Percentiles rank a stretch among this genome's conserved stretches.
These are phyloP conservation scores for Eupeodes luniger DNA, from an alignment of 2,888 invertebrate species.

Conservation along the genomic window DNA sequence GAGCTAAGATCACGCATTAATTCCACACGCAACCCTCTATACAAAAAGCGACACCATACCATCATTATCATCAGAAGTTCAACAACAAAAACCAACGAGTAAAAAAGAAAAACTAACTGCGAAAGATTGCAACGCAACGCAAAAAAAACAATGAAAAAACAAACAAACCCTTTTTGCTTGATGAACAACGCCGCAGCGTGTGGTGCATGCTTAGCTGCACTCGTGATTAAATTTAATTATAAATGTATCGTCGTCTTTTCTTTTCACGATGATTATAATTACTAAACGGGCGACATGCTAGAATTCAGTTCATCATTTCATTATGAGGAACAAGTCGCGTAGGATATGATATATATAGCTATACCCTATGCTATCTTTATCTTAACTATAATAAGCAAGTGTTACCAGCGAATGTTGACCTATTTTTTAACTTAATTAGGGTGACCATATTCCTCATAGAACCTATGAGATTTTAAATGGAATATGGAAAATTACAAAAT, in stretches of 20 bases:
- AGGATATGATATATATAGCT: not conserved
- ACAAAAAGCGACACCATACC: not conserved
- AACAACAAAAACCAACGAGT: not conserved
- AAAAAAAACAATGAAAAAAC: no score
- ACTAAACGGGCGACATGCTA: slow-evolving; percentile 71
- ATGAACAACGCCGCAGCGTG: slow-evolving; percentile 23
- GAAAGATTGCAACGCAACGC: slow-evolving; percentile 2
- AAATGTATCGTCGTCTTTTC: slow-evolving; percentile 21
- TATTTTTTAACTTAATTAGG: slow-evolving; percentile 45
- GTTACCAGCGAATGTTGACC: slow-evolving; percentile 50
- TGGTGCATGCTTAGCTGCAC: slow-evolving; percentile 60
- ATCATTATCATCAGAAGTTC: not conserved
- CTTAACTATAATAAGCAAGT: slow-evolving; percentile 18
- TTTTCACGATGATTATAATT: slow-evolving; percentile 53
- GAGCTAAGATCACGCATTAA: slow-evolving; percentile 49
- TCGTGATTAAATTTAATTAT: slow-evolving; percentile 74
- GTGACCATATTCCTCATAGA: not conserved
- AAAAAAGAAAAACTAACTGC: slow-evolving; percentile 18
- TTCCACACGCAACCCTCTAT: slow-evolving; percentile 50
- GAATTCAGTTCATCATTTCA: slow-evolving; percentile 59
- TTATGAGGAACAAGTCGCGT: slow-evolving; percentile 12
- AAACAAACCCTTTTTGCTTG: slow-evolving; percentile 23
- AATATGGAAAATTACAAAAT: no score
- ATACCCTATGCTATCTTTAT: not conserved
- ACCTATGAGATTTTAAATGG: no score